Evolutionary conservation across 2,797 vertebrate species (phyloP).

Genomic region (Danio albolineatus): DNA sequence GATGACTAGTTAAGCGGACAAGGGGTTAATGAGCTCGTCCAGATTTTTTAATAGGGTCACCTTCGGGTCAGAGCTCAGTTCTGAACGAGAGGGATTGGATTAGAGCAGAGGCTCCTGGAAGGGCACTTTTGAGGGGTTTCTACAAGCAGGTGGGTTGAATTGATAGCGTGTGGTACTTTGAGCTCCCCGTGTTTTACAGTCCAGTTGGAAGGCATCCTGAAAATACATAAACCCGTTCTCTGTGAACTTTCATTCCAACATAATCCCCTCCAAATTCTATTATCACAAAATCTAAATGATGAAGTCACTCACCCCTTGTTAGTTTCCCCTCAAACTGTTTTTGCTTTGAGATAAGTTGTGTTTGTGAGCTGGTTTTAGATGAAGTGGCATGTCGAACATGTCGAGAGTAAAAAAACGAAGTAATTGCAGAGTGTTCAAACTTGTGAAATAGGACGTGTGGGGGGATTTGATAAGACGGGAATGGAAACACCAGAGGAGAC

Average conservation of each 20-base stretch:
- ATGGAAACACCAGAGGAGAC: constrained; percentile 45
- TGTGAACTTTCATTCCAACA: background rate
- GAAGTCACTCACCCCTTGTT: background rate
- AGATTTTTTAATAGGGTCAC: constrained; percentile 80
- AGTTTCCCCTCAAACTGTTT: constrained; percentile 11
- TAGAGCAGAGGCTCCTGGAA: constrained; percentile 61
- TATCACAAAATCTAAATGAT: constrained; percentile 3
- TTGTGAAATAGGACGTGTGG: constrained; percentile 25
- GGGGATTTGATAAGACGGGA: constrained; percentile 37
- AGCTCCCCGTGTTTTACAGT: constrained; percentile 3
- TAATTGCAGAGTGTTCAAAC: constrained; percentile 19
- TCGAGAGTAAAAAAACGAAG: background rate
- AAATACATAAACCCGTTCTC: background rate
- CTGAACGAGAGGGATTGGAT: constrained; percentile 80
- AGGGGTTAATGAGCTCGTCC: constrained; percentile 77
- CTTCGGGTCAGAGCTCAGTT: constrained; percentile 78
- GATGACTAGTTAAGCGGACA: constrained; percentile 76
- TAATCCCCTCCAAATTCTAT: background rate
- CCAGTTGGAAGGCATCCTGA: background rate
- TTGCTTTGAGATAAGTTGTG: background rate
- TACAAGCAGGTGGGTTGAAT: constrained; percentile 78
- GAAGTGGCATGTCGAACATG: constrained; percentile 12
- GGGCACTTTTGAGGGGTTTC: constrained; percentile 60
- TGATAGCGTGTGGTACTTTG: constrained; percentile 69
- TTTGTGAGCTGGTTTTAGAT: constrained; percentile 1